Base-by-base conservation (phyloP, 1,140 invertebrate species). In the Dendroctonus ponderosae region DNA sequence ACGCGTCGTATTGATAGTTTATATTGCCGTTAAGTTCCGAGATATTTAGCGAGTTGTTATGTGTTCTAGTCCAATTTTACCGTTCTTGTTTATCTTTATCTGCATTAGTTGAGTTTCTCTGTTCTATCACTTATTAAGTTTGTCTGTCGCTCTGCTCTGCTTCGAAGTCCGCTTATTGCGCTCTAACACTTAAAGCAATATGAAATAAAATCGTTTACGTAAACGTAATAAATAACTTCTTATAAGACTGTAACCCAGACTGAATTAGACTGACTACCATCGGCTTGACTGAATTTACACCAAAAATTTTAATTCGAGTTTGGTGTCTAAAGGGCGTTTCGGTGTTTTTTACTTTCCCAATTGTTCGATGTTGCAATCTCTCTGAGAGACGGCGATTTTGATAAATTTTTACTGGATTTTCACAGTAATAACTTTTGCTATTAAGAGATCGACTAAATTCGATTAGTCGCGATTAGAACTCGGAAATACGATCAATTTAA, bases 211-310 rank as follows among this genome's bases (percentile, higher is more conserved):
- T 39, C n/a, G 8, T 60, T 69, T 53, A 11, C 26, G 26, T 26
- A 26, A 26, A 26, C 26, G 26, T 26, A 26, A 51, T 51, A 52
- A 69, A 58, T 26, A 63, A 53, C 53, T 63, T 69, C 67, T 66
- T 51, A 72, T 62, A 74, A 74, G 72, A 74, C 72, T 74, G 72
- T 70, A 49, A 41, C 56, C 56, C 56, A 68, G 73, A 75, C 73
- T 75, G 71, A 74, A 60, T 66, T 69, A 67, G 72, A 72, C 72
- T 72, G 72, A 71, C 46, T 57, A 68, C 58, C 64, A 73, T 70
- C 67, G 65, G 72, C 65, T 73, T 64, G 73, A 74, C 71, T 74
- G 70, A 72, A 67, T 71, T 69, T 72, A 74, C 72, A 74, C 70
- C 70, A 74, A 63, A 51, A 7, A 52, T 69, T 74, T 72, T 66